Conservation (phyloP, 2,888 invertebrate species). For the Tolmerus cingulatus region DNA sequence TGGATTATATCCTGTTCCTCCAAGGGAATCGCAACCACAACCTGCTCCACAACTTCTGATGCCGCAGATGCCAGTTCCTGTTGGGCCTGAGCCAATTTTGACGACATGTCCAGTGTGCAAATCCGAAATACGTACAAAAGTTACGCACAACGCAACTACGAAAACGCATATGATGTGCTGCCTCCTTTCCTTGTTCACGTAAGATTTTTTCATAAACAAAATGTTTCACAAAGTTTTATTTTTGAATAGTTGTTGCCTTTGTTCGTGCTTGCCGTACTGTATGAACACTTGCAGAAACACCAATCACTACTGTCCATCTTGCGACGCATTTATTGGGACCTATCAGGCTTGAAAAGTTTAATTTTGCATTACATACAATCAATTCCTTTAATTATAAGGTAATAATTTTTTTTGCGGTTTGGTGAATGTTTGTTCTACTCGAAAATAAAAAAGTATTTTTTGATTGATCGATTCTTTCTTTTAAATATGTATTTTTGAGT, state of each 20-base stretch:
- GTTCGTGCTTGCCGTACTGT: constrained; percentile 38
- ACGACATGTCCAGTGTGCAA: background rate
- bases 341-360: background rate
- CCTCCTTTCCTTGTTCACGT: background rate
- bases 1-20: background rate
- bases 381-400: too few relatives aligned
- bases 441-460: background rate
- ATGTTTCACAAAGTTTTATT: background rate
- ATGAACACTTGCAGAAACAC: constrained; percentile 16
- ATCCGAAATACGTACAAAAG: background rate
- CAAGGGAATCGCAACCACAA: background rate
- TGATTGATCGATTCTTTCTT: background rate
- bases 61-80: background rate
- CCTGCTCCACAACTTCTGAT: background rate
- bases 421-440: background rate
- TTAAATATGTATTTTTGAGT: background rate
- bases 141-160: background rate
- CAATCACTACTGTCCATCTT: constrained; percentile 41
- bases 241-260: constrained; percentile 33
- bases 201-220: background rate
- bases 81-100: background rate
- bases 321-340: constrained; percentile 28
- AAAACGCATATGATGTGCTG: constrained; percentile 4
- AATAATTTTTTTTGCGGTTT: background rate
- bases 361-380: background rate